A percentile compares a stretch with the other conserved stretches of the same genome.
Evolutionary conservation across 1,140 invertebrate species (phyloP).

Genomic region (Nephotettix cincticeps): DNA sequence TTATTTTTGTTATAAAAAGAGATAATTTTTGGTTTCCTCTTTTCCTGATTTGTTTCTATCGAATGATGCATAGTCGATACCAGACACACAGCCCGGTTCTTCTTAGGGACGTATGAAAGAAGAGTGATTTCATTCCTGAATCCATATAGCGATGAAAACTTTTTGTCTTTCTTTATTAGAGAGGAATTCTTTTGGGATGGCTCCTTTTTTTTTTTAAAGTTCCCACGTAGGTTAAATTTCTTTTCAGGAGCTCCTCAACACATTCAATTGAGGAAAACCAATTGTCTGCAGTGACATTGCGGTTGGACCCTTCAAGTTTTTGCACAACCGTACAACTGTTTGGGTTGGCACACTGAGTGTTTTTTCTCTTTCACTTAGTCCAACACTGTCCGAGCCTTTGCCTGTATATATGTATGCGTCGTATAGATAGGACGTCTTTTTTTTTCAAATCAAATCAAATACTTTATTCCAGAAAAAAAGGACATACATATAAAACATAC

Average conservation of each 20-base stretch:
- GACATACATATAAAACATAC: too few species aligned
- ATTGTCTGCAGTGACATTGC: slow-evolving; percentile 47
- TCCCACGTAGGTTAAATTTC: slow-evolving; percentile 44
- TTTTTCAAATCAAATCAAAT: too few species aligned
- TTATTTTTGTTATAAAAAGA: slow-evolving; percentile 41
- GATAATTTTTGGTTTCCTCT: slow-evolving; percentile 42
- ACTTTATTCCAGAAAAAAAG: too few species aligned
- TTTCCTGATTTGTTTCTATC: slow-evolving; percentile 33
- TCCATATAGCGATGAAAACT: slow-evolving; percentile 13
- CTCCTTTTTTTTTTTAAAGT: slow-evolving; percentile 50
- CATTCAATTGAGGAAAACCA: slow-evolving; percentile 47
- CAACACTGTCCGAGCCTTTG: slow-evolving; percentile 34
- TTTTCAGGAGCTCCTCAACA: slow-evolving; percentile 41
- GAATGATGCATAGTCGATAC: slow-evolving; percentile 43
- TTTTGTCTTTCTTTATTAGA: slow-evolving; percentile 8
- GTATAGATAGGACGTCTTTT: slow-evolving; percentile 40
- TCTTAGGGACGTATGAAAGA: slow-evolving; percentile 33
- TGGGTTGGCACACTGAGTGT: slow-evolving; percentile 37
- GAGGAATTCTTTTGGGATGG: slow-evolving; percentile 43
- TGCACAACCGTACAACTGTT: slow-evolving; percentile 40
- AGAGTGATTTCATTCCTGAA: slow-evolving; percentile 31
- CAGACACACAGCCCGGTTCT: slow-evolving; percentile 40
- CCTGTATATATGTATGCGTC: slow-evolving; percentile 42
- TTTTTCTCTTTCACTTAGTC: slow-evolving; percentile 31
- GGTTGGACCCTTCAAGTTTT: slow-evolving; percentile 40